Percentiles rank a stretch among this genome's conserved stretches.
These are phyloP conservation scores for Aplysina aerophoba DNA, from an alignment of 37 sponge, comb jelly and placozoan genomes.

Conservation along the genomic window DNA sequence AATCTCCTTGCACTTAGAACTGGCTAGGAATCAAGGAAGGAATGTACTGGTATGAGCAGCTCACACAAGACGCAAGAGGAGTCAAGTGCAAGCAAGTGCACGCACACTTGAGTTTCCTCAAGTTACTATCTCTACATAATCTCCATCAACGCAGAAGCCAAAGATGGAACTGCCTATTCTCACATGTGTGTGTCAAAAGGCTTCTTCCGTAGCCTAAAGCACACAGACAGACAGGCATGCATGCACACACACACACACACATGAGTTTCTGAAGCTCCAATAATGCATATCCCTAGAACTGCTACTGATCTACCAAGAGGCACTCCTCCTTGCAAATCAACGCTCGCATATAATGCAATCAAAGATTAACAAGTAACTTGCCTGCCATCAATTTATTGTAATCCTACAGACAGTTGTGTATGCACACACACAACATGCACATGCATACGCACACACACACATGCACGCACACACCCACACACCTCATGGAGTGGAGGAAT, in stretches of 20 bases:
- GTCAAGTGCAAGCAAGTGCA: not conserved
- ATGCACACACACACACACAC: not conserved
- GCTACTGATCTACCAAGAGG: no score
- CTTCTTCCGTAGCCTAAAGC: no score
- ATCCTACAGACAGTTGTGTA: conserved; percentile 12
- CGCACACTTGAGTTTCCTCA: not conserved
- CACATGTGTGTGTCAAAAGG: no score
- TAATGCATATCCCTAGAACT: no score
- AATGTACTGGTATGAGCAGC: not conserved
- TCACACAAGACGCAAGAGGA: not conserved
- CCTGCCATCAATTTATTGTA: no score
- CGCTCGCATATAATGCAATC: no score
- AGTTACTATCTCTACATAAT: not conserved
- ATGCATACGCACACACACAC: conserved; percentile 8
- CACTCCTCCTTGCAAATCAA: no score
- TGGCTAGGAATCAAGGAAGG: not conserved
- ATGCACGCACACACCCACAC: conserved; percentile 24
- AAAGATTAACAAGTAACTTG: no score
- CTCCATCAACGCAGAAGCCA: no score
- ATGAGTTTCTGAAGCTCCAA: no score
- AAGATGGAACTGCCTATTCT: no score
- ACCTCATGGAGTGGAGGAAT: conserved; percentile 80
- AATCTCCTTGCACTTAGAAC: no score
- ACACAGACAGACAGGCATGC: conserved; percentile 8
- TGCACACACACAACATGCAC: conserved; percentile 45